These are phyloP conservation scores for Drosophila sordidula DNA, from an alignment of 2,888 invertebrate genomes.

Conservation along the genomic window DNA sequence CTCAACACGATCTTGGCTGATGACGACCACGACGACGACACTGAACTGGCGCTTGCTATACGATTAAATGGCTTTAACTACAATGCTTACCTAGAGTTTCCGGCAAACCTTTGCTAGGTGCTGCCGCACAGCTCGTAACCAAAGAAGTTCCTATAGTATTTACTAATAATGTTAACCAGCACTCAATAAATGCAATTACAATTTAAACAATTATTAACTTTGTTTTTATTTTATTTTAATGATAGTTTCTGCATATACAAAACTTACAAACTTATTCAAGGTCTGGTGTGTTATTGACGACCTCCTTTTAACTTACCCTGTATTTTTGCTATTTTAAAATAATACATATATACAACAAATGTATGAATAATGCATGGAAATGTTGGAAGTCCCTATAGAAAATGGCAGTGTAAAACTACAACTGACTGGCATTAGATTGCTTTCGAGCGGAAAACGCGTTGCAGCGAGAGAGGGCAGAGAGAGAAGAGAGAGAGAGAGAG, in stretches of 20 bases:
- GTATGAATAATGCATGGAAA: conserved; percentile 59
- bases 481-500: background rate
- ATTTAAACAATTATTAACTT: conserved; percentile 20
- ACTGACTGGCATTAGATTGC: conserved; percentile 46
- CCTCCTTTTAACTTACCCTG: conserved; percentile 55
- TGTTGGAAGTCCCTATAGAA: conserved; percentile 57
- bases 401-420: conserved; percentile 65
- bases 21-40: conserved; percentile 40
- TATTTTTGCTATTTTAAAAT: conserved; percentile 82
- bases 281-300: conserved; percentile 26
- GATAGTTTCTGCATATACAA: conserved; percentile 60
- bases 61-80: conserved; percentile 35
- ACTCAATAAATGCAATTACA: conserved; percentile 27
- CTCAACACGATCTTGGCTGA: conserved; percentile 50
- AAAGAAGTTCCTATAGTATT: conserved; percentile 62
- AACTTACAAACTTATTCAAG: conserved; percentile 62
- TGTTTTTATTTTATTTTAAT: conserved; percentile 66
- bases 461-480: conserved; percentile 13
- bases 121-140: conserved; percentile 34
- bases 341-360: conserved; percentile 82
- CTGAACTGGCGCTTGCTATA: conserved; percentile 43
- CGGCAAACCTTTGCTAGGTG: conserved; percentile 14
- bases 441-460: conserved; percentile 24
- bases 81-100: conserved; percentile 14
- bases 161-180: conserved; percentile 25